These are phyloP conservation scores for Thamnaconus septentrionalis DNA, from an alignment of 2,113 vertebrate genomes.

Conservation along the genomic window DNA sequence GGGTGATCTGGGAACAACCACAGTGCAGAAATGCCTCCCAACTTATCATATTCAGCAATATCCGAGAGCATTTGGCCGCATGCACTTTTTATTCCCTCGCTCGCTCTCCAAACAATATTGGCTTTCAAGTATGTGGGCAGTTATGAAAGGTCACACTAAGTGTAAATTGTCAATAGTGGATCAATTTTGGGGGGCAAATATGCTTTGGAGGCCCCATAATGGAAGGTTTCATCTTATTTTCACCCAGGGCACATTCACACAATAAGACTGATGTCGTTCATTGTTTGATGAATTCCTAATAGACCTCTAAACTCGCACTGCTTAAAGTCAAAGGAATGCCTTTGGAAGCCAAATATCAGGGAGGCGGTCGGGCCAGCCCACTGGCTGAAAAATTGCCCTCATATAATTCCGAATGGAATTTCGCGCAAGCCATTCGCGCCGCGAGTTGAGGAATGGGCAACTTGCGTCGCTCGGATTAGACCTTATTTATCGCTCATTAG, in stretches of 20 bases:
- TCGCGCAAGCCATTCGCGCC: conserved; percentile 58
- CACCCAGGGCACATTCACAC: conserved; percentile 68
- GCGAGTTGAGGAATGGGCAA: conserved; percentile 68
- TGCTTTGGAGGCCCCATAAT: conserved; percentile 73
- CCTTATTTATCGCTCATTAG: conserved; percentile 71
- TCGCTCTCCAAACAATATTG: conserved; percentile 63
- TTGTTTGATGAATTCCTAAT: conserved; percentile 78
- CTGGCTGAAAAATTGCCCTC: conserved; percentile 74
- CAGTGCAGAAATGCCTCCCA: conserved; percentile 35
- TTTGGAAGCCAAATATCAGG: conserved; percentile 59
- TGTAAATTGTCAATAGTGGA: conserved; percentile 79
- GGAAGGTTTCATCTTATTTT: conserved; percentile 78
- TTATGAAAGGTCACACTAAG: conserved; percentile 76
- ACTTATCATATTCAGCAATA: conserved; percentile 61
- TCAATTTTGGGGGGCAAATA: conserved; percentile 74
- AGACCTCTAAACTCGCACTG: conserved; percentile 75
- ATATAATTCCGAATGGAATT: conserved; percentile 74
- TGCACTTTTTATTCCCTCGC: conserved; percentile 36
- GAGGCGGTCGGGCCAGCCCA: conserved; percentile 55
- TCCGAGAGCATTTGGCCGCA: conserved; percentile 49
- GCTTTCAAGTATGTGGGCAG: conserved; percentile 70
- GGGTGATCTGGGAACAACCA: conserved; percentile 34
- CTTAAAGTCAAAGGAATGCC: conserved; percentile 68
- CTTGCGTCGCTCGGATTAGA: conserved; percentile 67
- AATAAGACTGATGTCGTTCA: conserved; percentile 72